Evolutionary conservation across 1,140 invertebrate genomes (phyloP), one percentile per base, ranked within the genome.

Genomic region (Bicyclus anynana): DNA sequence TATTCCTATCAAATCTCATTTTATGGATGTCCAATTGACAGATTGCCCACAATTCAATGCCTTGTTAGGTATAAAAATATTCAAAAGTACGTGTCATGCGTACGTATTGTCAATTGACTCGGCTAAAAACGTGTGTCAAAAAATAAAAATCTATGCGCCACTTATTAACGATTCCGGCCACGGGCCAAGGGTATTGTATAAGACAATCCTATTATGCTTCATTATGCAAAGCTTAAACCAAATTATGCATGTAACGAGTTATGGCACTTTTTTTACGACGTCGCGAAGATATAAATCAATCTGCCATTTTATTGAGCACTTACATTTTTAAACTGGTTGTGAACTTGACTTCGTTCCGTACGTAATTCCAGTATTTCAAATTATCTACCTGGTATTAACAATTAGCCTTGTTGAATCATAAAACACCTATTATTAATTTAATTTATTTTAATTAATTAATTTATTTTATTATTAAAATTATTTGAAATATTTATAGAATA

Each of bases 171-270:
- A 59, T 61, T 61, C 59, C 35, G 10, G 21, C 17, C 59, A 47
- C 59, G 26, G 14, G 10, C 48, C 59, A 61, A 61, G 53, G 52
- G 40, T 61, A 55, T 55, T 46, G 48, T 54, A 27, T 14, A 55
- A 55, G 48, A 61, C 57, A 33, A 49, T 49, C 37, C 33, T 42
- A 60, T 50, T 60, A 60, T 44, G 50, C 52, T 23, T 50, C 27
- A 61, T 61, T 61, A 61, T 61, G 59, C 48, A 37, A 61, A 61
- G 20, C 33, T 27, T 21, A 7, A 38, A n/a, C 46, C 27, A 55
- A 61, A 55, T 61, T 61, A 61, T 61, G 49, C 53, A 18, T 48
- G 26, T 46, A 50, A 61, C 52, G 48, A 55, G 48, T 55, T 61
- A 52, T 61, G 52, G 48, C 59, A 48, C 40, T 29, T 59, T 53